phyloP scores from a whole-genome alignment of 2,888 invertebrate genomes.

The Leucophora obtusa region DNA sequence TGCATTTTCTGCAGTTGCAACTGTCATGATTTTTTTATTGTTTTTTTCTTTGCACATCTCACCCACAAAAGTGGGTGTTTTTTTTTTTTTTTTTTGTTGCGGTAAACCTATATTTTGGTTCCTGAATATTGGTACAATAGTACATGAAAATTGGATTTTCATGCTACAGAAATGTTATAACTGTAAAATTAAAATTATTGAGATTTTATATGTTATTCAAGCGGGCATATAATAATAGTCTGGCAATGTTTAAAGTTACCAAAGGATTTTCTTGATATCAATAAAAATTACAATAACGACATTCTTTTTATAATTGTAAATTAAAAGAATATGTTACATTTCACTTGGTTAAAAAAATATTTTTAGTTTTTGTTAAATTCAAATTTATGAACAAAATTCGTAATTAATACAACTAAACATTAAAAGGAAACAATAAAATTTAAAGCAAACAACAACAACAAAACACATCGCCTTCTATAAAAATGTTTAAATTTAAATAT shows the following conservation, averaged over 20 bases:
- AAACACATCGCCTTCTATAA: no score
- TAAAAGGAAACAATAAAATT: no score
- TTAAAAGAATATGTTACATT: no score
- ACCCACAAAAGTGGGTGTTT: background rate
- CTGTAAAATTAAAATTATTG: background rate
- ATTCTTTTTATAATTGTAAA: no score
- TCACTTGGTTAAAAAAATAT: no score
- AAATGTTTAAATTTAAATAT: no score
- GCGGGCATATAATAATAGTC: background rate
- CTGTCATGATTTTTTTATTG: background rate
- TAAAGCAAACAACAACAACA: no score
- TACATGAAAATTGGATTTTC: background rate
- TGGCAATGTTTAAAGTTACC: background rate
- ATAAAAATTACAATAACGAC: no score
- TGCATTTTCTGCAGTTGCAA: background rate
- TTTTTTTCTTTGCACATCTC: background rate
- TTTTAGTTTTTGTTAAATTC: no score
- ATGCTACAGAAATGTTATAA: background rate
- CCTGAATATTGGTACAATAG: no score
- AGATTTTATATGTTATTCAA: background rate
- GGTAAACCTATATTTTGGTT: background rate
- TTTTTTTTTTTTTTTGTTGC: background rate
- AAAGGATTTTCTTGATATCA: background rate
- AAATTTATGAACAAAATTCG: no score
- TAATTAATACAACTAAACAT: no score